These are phyloP conservation scores for Allacma fusca DNA, from an alignment of 2,888 invertebrate genomes.

Conservation along the genomic window DNA sequence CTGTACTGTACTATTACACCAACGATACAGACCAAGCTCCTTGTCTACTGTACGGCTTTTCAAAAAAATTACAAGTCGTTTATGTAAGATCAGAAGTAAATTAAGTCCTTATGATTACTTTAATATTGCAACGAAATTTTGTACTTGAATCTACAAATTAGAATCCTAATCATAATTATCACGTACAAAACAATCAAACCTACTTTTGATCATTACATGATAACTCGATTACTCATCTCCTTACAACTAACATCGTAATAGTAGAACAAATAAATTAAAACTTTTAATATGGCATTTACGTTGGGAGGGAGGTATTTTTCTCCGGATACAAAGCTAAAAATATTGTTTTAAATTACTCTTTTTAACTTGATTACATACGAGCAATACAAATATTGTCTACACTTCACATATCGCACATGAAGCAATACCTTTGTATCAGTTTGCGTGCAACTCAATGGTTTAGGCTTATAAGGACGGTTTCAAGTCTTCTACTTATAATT, in stretches of 20 bases:
- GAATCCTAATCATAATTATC: constrained; percentile 28
- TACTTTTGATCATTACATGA: constrained; percentile 14
- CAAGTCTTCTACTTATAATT: constrained; percentile 25
- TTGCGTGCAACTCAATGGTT: constrained; percentile 1
- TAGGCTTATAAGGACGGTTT: constrained; percentile 28
- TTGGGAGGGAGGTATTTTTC: constrained; percentile 21
- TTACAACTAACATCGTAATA: constrained; percentile 13
- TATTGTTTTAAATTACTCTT: constrained; percentile 14
- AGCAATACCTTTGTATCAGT: background rate
- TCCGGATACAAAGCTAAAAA: constrained; percentile 30
- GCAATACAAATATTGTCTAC: constrained; percentile 11
- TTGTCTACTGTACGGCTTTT: constrained; percentile 13
- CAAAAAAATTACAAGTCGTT: constrained; percentile 28
- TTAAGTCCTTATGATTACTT: constrained; percentile 32
- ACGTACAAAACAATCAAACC: constrained; percentile 33
- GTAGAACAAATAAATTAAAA: constrained; percentile 35
- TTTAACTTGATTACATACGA: background rate
- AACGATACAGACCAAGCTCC: constrained; percentile 23
- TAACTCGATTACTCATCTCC: constrained; percentile 23
- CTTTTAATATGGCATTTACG: constrained; percentile 32
- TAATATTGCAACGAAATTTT: constrained; percentile 40
- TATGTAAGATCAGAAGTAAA: constrained; percentile 24
- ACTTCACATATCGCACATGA: constrained; percentile 11
- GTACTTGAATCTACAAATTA: constrained; percentile 41
- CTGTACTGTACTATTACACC: background rate